phyloP scores from a whole-genome alignment of 1,140 invertebrate species.

The Ceratina japonica region DNA sequence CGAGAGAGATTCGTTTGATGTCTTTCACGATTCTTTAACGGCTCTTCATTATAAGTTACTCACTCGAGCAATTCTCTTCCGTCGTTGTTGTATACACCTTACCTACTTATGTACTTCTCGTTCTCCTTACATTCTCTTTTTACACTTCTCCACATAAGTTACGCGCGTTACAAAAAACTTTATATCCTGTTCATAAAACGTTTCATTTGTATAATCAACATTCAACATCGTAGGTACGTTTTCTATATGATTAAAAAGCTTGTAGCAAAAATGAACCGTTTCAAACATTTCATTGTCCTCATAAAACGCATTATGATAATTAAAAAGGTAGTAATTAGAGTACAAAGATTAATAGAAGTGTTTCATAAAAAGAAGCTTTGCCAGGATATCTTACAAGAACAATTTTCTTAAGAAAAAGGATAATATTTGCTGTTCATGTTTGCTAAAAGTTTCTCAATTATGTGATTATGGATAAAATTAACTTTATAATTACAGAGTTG shows the following conservation, averaged over 20 bases:
- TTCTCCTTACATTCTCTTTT: background rate
- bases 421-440: too few relatives aligned
- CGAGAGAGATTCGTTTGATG: slow-evolving; percentile 16
- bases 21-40: slow-evolving; percentile 1
- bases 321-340: too few relatives aligned
- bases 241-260: too few relatives aligned
- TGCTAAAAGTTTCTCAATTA: too few relatives aligned
- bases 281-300: too few relatives aligned
- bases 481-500: background rate
- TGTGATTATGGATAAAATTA: background rate
- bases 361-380: too few relatives aligned
- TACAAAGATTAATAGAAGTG: too few relatives aligned
- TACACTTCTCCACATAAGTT: background rate
- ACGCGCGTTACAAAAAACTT: background rate
- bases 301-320: too few relatives aligned
- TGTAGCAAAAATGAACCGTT: too few relatives aligned
- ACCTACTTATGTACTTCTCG: background rate
- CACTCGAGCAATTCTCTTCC: background rate
- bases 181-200: background rate
- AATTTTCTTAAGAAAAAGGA: too few relatives aligned
- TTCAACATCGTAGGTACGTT: background rate
- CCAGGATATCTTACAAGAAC: too few relatives aligned
- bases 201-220: slow-evolving; percentile 5
- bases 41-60: slow-evolving; percentile 7
- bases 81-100: background rate